phyloP scores from a whole-genome alignment of 2,113 vertebrate species.

The Electrona antarctica region DNA sequence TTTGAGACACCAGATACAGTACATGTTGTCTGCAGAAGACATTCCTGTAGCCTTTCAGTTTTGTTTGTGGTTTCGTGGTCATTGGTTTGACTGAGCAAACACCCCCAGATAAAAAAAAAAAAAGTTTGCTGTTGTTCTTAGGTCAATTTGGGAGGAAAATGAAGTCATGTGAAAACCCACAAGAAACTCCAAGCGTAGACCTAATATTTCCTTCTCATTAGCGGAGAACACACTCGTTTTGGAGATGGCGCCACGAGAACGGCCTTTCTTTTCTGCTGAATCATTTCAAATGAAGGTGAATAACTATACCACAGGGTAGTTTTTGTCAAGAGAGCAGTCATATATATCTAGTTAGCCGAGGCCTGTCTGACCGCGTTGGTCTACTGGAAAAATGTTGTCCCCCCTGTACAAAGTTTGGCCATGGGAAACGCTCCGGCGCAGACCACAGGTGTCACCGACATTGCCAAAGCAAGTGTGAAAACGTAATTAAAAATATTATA shows the following conservation, averaged over 20 bases:
- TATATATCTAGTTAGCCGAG: slow-evolving; percentile 56
- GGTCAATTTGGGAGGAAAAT: slow-evolving; percentile 61
- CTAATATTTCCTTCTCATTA: slow-evolving; percentile 64
- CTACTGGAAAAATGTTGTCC: slow-evolving; percentile 45
- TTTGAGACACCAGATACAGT: slow-evolving; percentile 31
- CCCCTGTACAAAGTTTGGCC: slow-evolving; percentile 41
- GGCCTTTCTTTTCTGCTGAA: slow-evolving; percentile 51
- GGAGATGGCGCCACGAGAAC: slow-evolving; percentile 38
- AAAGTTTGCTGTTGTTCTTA: slow-evolving; percentile 59
- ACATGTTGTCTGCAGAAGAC: slow-evolving; percentile 31
- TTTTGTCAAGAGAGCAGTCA: slow-evolving; percentile 35
- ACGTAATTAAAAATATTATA: no score
- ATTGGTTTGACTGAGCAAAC: slow-evolving; percentile 55
- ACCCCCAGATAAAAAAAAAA: slow-evolving; percentile 14
- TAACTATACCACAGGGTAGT: slow-evolving; percentile 38
- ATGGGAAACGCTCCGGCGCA: slow-evolving; percentile 37
- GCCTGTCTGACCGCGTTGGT: slow-evolving; percentile 34
- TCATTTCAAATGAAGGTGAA: slow-evolving; percentile 57
- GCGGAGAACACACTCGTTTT: slow-evolving; percentile 37
- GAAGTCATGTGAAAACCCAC: slow-evolving; percentile 61
- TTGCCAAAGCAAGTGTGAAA: no score
- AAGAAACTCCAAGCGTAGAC: slow-evolving; percentile 54
- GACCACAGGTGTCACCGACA: slow-evolving; percentile 38
- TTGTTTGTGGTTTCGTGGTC: slow-evolving; percentile 59
- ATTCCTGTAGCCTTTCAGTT: slow-evolving; percentile 54